Evolutionary conservation across 2,113 vertebrate species (phyloP), one percentile per base, ranked within the genome.

Genomic region (Scomber japonicus): DNA sequence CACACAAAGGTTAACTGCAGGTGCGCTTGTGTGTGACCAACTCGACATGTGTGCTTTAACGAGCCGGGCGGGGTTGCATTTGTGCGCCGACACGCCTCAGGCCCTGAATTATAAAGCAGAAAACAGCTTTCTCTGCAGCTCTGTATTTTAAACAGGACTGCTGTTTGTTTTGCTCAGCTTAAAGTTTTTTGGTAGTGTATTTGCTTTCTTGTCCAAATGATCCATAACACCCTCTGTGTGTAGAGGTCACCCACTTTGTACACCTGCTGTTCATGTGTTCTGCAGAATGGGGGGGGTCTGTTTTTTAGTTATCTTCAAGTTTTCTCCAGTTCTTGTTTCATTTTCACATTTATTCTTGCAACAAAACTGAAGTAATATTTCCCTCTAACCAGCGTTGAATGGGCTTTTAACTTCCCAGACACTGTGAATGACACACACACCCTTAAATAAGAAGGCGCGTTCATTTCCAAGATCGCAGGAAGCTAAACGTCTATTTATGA

Each of bases 1-100:
- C 70, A 67, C 62, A 76, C 71, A 56, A 75, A 84, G 83, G 75
- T 84, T 71, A 88, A 84, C 73, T 60, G 71, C 80, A 78, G 81
- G 78, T 79, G 73, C 11, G 15, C 66, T 56, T 59, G 70, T 50
- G 65, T 80, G 65, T 46, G 72, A 61, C 49, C 78, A 16, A 0
- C 57, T 81, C 13, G 15, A 45, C 49, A 15, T 68, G 56, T 75
- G 62, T 61, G 46, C 69, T 83, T 80, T 62, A 78, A 54, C 64
- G 68, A 68, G 76, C 35, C 0, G n/a, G 65, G 35, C 35, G 2
- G 13, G 16, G 45, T 49, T 63, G 27, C 27, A 3, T 65, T 56
- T 75, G 75, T 61, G 65, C 49, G 31, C 49, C 16, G 48, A 40
- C 69, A 14, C 19, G 67, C 70, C 66, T 31, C 12, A 30, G 44